Base-by-base conservation (phyloP, 2,888 invertebrate species). In the Archips xylosteana region DNA sequence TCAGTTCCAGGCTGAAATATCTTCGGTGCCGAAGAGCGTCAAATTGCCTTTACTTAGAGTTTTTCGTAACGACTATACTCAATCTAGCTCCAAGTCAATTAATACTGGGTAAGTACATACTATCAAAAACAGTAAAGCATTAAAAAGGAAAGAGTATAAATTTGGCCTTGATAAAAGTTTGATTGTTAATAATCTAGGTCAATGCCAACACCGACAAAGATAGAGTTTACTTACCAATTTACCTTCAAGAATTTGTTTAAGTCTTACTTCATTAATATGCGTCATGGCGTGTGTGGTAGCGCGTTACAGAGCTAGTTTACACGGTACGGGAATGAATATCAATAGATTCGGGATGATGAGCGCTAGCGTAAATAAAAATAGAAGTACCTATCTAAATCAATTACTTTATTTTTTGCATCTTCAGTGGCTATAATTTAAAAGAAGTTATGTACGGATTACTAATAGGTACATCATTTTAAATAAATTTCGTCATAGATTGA, bases 251-350 rank as follows among this genome's bases (percentile, higher is more conserved):
- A 54, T 34, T 39, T 39, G 6, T 39, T 39, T 72, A 72, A 62
- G 67, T 54, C 57, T 54, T 54, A 63, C 57, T 62, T 67, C 47
- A 67, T 71, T 54, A 71, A 62, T 71, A 67, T 72, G 54, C 62
- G 62, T 63, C 39, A 47, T 23, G 67, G 47, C 39, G 63, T 47
- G 51, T 57, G 57, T 51, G 51, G 66, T 51, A n/a, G 42, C 61
- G 34, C 34, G 23, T n/a, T 9, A 8, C 59, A 51, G 62, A 64
- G 36, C 36, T 39, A 47, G 12, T 54, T 34, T 47, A 36, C 57
- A 62, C 8, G 61, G 60, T 49, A 36, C 51, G 4, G 13, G 54
- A 67, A 72, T 67, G 54, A 67, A 72, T 72, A 72, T 47, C 36
- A 65, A 51, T 54, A 42, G 62, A 63, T 62, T 49, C 32, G 34